phyloP scores from a whole-genome alignment of 2,113 vertebrate genomes.

The Daboia siamensis region DNA sequence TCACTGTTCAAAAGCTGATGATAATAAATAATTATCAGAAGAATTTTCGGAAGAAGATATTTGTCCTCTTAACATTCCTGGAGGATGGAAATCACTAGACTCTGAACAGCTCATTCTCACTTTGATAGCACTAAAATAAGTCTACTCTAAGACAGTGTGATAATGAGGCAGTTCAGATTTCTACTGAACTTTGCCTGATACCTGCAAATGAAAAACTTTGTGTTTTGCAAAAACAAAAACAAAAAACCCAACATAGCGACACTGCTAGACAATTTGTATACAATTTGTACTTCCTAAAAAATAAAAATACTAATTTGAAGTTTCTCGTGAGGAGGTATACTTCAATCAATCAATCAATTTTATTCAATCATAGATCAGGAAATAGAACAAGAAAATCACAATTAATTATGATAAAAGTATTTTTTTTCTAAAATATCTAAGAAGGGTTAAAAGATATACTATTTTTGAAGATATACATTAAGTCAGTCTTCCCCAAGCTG shows the following conservation, averaged over 20 bases:
- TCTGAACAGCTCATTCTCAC: neutral
- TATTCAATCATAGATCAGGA: neutral
- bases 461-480: neutral
- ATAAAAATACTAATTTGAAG: neutral
- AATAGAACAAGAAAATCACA: neutral
- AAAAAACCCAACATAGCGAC: neutral
- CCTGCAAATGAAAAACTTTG: neutral
- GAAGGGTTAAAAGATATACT: neutral
- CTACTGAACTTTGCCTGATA: neutral
- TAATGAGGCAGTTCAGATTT: neutral
- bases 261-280: neutral
- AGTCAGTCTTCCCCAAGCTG: neutral
- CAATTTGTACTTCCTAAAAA: neutral
- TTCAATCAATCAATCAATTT: neutral
- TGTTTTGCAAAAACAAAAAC: neutral
- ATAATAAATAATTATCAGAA: neutral
- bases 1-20: neutral
- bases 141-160: neutral
- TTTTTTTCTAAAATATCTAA: neutral
- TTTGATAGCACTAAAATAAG: neutral
- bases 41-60: neutral
- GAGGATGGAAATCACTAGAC: neutral
- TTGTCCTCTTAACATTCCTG: neutral
- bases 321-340: neutral
- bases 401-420: neutral